Base-by-base conservation (phyloP, 30 jellyfish, hydroid and myxozoan species). In the Aurelia aurita complex sp. Pacific region DNA sequence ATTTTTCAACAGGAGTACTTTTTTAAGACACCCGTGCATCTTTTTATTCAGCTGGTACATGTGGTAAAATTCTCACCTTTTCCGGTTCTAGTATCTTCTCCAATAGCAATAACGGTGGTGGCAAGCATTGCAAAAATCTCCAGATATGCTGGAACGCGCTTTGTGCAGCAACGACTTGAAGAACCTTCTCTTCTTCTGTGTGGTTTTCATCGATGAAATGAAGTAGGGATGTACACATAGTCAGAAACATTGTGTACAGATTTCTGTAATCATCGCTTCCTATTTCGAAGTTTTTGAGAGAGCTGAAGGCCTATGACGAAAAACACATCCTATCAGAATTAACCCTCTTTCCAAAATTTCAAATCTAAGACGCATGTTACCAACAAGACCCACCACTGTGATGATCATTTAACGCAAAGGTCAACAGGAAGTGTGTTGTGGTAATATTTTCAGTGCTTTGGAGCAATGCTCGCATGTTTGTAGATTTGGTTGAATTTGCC, bases 111-210 rank as follows among this genome's bases (percentile, higher is more conserved):
- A 81, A 62, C 10, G 97, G 96, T n/a, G 88, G 81, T 2, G 97
- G 96, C 72, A 91, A 52, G 50, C 65, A 38, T 57, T n/a, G 86
- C 70, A 85, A 71, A 82, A 85, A 73, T 16, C 35, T 69, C 97
- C 97, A 91, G 61, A 85, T 81, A 69, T 83, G 92, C 23, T 76
- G 85, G 64, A 84, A 91, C 15, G 85, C 70, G 36, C 91, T 85
- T 69, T 96, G 91, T 10, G 92, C 85, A 14, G 87, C 96, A 13
- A 85, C 68, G 3, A 55, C 85, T 69, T 91, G 93, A 5, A 80
- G 76, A 59, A 79, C 34, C 43, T 81, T 89, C n/a, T 85, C 90
- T 17, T 76, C 88, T 36, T 75, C 76, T 59, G 82, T 42, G 17
- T 63, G 87, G 42, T 72, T 36, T 54, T 69, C 19, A 59, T 75